These are phyloP conservation scores for Salpingus planirostris DNA, from an alignment of 2,888 invertebrate species.

Conservation along the genomic window DNA sequence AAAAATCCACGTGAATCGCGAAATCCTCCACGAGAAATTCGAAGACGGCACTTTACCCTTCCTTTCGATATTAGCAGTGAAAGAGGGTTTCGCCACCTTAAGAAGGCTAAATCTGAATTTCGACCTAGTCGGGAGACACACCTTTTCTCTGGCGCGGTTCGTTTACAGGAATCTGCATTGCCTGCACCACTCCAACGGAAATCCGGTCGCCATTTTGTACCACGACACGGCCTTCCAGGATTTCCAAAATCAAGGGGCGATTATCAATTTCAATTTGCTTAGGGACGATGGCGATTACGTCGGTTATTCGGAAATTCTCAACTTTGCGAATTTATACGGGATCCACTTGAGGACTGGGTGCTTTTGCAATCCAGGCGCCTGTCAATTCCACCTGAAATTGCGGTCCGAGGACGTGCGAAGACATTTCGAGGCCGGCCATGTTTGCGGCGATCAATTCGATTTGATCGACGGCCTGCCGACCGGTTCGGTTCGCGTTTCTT, in stretches of 20 bases:
- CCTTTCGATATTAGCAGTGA: conserved; percentile 70
- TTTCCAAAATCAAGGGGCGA: conserved; percentile 63
- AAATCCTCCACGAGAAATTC: conserved; percentile 66
- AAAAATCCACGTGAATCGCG: conserved; percentile 62
- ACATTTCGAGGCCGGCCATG: conserved; percentile 80
- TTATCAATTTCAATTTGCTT: conserved; percentile 81
- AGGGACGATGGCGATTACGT: conserved; percentile 69
- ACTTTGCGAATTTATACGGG: conserved; percentile 78
- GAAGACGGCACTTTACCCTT: conserved; percentile 93
- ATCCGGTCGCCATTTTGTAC: conserved; percentile 61
- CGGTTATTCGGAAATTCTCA: conserved; percentile 86
- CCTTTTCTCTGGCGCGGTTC: conserved; percentile 67
- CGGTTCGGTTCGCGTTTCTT: conserved; percentile 85
- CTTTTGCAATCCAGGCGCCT: conserved; percentile 94
- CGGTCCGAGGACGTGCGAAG: conserved; percentile 59
- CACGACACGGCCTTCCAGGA: conserved; percentile 60
- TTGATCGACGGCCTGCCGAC: conserved; percentile 80
- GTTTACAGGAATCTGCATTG: conserved; percentile 53
- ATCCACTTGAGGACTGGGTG: conserved; percentile 88
- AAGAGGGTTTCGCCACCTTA: conserved; percentile 74
- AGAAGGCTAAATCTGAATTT: conserved; percentile 56
- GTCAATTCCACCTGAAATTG: conserved; percentile 69
- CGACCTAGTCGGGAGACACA: conserved; percentile 61
- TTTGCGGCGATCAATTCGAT: conserved; percentile 85
- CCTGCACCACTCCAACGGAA: conserved; percentile 65